Evolutionary conservation across 2,888 invertebrate species (phyloP).

Genomic region (Entomobrya proxima): DNA sequence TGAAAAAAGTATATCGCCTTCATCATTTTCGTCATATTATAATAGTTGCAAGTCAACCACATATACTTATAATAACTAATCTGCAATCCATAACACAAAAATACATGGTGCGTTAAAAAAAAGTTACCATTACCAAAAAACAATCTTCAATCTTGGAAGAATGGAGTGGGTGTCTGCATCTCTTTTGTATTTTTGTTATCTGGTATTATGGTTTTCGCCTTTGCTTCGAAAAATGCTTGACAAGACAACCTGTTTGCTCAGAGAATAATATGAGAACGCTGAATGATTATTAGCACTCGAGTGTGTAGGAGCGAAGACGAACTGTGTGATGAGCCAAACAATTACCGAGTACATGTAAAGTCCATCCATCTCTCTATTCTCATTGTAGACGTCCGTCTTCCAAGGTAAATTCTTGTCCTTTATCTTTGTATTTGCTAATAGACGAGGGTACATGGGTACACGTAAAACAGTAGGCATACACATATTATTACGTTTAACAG

Average conservation of each 20-base stretch:
- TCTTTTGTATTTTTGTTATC: constrained; percentile 3
- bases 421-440: no score
- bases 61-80: constrained; percentile 7
- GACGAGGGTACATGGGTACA: neutral
- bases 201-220: constrained; percentile 27
- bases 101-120: constrained; percentile 42
- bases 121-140: constrained; percentile 50
- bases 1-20: constrained; percentile 41
- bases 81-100: constrained; percentile 13
- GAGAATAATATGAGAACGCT: neutral
- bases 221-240: constrained; percentile 9
- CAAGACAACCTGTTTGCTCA: constrained; percentile 62
- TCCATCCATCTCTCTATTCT: constrained; percentile 39
- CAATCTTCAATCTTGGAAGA: neutral
- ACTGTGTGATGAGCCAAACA: constrained; percentile 49
- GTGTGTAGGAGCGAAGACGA: constrained; percentile 47
- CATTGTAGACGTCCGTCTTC: constrained; percentile 37
- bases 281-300: constrained; percentile 15
- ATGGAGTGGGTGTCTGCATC: constrained; percentile 58
- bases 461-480: neutral
- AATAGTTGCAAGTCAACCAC: neutral
- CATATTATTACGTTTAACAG: constrained; percentile 23
- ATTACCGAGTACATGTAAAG: constrained; percentile 47
- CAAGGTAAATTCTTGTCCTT: constrained; percentile 57
- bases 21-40: neutral